Base-by-base conservation (phyloP, 2,113 vertebrate species). In the Ploceus nigricollis region DNA sequence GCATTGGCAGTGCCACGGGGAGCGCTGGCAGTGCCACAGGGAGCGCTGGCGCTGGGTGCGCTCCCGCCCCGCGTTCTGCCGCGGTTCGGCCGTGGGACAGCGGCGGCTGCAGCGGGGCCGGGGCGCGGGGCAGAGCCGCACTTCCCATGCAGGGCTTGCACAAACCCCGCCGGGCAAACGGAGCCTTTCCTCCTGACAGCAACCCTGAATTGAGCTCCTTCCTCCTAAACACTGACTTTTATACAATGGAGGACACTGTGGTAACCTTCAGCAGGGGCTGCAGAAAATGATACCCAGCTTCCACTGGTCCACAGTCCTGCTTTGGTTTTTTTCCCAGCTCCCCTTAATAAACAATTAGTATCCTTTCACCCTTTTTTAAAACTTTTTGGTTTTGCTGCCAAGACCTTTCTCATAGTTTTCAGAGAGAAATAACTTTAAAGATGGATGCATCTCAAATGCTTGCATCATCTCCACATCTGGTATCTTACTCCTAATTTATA, bases 41-140 rank as follows among this genome's bases (percentile, higher is more conserved):
- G 5, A 28, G 9, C 27, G 1, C 9, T 28, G 50, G 5, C 15
- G 4, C n/a, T 12, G 28, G 51, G 28, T 20, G 17, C 7, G 2
- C 51, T 54, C 50, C 51, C 13, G 51, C 7, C 51, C 30, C 51
- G 17, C 11, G 11, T 28, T 30, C 17, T 31, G 17, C 51, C 30
- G 30, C 30, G 8, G 51, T 20, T 20, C 18, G 5, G 51, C 51
- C 30, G 7, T 8, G 28, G 28, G 5, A 8, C 28, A 11, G 10
- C 9, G 19, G n/a, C n/a, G n/a, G n/a, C n/a, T n/a, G n/a, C n/a
- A n/a, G n/a, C n/a, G n/a, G n/a, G n/a, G n/a, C n/a, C n/a, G 45
- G 45, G 45, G 20, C 47, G n/a, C 2, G 2, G 72, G 28, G 56
- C 61, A 2, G 4, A 15, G 44, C 35, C 1, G 23, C 0, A 2